These are phyloP conservation scores for Hypothenemus hampei DNA, from an alignment of 1,140 invertebrate genomes.

Conservation along the genomic window DNA sequence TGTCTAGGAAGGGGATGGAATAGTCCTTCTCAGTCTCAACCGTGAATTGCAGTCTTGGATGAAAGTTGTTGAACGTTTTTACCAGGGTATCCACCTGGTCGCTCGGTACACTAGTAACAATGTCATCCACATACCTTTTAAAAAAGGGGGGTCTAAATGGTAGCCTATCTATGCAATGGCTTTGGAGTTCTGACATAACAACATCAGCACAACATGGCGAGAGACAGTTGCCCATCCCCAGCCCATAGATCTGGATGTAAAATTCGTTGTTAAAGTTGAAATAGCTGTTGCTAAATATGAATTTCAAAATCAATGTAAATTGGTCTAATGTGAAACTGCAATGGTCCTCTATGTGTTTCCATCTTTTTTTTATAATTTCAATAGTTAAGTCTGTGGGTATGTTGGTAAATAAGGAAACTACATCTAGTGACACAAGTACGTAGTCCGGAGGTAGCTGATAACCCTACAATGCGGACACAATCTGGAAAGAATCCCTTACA, in stretches of 20 bases:
- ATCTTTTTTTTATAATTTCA: background rate
- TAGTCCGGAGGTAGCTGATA: no score
- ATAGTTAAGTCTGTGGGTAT: constrained; percentile 4
- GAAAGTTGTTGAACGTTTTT: background rate
- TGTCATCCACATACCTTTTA: constrained; percentile 3
- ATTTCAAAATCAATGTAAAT: background rate
- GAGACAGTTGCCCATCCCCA: constrained; percentile 2
- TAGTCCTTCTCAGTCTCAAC: background rate
- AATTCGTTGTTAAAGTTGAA: constrained; percentile 6
- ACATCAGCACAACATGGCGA: constrained; percentile 3
- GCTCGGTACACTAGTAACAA: background rate
- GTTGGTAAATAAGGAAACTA: constrained; percentile 10
- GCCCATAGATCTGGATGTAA: constrained; percentile 3
- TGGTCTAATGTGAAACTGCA: background rate
- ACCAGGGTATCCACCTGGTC: background rate
- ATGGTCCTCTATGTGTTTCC: background rate
- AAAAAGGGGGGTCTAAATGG: constrained; percentile 8
- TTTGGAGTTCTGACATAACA: constrained; percentile 6
- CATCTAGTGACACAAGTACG: no score
- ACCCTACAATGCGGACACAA: no score
- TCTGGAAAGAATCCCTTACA: no score
- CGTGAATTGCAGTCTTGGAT: background rate
- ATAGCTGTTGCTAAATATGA: constrained; percentile 5
- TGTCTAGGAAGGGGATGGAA: background rate
- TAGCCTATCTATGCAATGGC: background rate